Conservation (phyloP, 2,113 vertebrate species). For the Gasterosteus aculeatus region DNA sequence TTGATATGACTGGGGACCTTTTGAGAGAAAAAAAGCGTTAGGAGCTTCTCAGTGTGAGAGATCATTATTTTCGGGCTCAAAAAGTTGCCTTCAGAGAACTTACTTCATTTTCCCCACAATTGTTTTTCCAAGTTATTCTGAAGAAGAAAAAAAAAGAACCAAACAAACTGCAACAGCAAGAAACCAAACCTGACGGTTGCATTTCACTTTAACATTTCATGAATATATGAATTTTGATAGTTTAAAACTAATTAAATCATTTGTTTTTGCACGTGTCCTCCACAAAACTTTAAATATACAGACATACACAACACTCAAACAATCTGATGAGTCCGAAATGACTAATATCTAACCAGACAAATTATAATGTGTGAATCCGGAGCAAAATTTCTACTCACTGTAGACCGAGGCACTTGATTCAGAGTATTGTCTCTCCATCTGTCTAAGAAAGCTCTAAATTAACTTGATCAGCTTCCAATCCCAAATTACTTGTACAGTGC, state of each 20-base stretch:
- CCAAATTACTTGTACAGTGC: background rate
- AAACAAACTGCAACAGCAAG: background rate
- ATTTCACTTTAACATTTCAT: background rate
- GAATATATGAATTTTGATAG: background rate
- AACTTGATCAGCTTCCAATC: constrained; percentile 2
- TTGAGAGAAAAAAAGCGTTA: constrained; percentile 33
- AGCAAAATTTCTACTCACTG: background rate
- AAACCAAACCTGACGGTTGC: background rate
- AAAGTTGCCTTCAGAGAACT: constrained; percentile 29
- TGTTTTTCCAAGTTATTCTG: constrained; percentile 13
- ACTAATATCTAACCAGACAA: background rate
- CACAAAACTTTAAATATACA: background rate
- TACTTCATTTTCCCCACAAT: background rate
- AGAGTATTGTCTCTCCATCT: background rate
- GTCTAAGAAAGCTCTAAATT: background rate
- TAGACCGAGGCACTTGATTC: background rate
- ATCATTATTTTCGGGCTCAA: constrained; percentile 52
- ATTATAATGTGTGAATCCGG: background rate
- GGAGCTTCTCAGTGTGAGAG: constrained; percentile 27
- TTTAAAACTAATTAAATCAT: background rate
- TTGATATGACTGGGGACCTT: constrained; percentile 36
- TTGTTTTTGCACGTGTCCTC: background rate
- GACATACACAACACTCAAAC: background rate
- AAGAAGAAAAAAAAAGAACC: background rate
- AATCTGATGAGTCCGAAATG: background rate